These are phyloP conservation scores for Leucophenga maculata DNA, from an alignment of 2,888 invertebrate species.

Conservation along the genomic window DNA sequence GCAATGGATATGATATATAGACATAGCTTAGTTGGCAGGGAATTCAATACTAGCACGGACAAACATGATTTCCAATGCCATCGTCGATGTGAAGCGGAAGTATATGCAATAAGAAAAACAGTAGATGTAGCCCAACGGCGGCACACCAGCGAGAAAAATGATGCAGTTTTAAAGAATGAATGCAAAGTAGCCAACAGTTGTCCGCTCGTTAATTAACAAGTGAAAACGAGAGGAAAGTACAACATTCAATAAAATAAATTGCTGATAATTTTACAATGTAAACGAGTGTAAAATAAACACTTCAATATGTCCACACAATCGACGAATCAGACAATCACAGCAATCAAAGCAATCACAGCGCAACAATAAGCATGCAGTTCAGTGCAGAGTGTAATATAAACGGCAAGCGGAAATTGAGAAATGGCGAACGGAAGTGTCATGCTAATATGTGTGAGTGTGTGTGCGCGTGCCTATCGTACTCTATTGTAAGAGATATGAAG, in stretches of 20 bases:
- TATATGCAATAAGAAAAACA: too few relatives aligned
- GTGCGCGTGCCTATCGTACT: not conserved
- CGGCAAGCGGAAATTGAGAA: slow-evolving; percentile 21
- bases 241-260: slow-evolving; percentile 14
- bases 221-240: not conserved
- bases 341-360: too few relatives aligned
- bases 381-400: not conserved
- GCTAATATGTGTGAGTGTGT: not conserved
- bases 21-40: too few relatives aligned
- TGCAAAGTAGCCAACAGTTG: too few relatives aligned
- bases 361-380: not conserved
- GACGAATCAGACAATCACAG: not conserved
- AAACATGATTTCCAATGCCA: too few relatives aligned
- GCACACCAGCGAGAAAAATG: too few relatives aligned
- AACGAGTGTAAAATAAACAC: slow-evolving; percentile 18
- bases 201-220: too few relatives aligned
- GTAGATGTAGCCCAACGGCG: too few relatives aligned
- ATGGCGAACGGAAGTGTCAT: slow-evolving; percentile 21
- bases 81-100: too few relatives aligned
- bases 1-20: too few relatives aligned
- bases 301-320: not conserved
- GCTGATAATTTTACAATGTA: slow-evolving; percentile 4
- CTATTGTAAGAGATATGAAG: not conserved
- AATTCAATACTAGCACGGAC: too few relatives aligned
- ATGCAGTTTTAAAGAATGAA: too few relatives aligned